phyloP scores from a whole-genome alignment of 2,797 vertebrate genomes.

The Anguilla anguilla region DNA sequence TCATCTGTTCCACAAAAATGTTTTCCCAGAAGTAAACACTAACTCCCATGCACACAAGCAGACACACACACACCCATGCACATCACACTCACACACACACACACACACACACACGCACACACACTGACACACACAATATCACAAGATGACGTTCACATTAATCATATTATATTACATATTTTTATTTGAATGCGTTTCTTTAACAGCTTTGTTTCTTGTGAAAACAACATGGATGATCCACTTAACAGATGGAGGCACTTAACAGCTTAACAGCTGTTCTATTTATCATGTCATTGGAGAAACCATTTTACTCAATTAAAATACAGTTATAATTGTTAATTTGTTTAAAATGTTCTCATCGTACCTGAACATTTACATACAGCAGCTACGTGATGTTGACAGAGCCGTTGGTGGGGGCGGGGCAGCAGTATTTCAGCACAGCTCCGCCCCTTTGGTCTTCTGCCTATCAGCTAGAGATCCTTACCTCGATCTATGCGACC shows the following conservation, averaged over 20 bases:
- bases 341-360: not conserved
- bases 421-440: not conserved
- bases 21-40: slow-evolving; percentile 4
- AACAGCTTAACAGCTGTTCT: not conserved
- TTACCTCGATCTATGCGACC: not conserved
- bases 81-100: not conserved
- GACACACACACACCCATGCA: not conserved
- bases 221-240: not conserved
- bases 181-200: too few relatives aligned
- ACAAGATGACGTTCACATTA: too few relatives aligned
- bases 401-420: not conserved
- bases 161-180: not conserved
- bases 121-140: not conserved
- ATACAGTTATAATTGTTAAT: not conserved
- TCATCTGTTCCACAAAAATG: not conserved
- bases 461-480: not conserved
- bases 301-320: not conserved
- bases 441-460: not conserved
- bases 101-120: not conserved
- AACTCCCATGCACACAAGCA: not conserved
- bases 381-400: not conserved
- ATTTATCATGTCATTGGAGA: not conserved
- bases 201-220: too few relatives aligned
- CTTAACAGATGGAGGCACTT: not conserved
- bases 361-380: not conserved